phyloP scores from a whole-genome alignment of 2,113 vertebrate species.

The Paedocypris sp. region DNA sequence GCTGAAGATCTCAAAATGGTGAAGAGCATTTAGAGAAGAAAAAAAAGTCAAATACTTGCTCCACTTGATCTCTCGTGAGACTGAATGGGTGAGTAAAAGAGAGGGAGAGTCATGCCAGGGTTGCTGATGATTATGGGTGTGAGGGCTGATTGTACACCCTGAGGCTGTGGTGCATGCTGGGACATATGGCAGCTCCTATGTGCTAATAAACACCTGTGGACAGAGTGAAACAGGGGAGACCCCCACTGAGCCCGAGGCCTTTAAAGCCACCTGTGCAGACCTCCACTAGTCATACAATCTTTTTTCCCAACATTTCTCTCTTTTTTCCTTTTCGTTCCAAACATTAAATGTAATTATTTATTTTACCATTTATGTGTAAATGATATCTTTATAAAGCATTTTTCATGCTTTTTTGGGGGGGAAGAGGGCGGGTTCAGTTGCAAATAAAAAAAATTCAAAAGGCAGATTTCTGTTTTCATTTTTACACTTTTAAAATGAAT shows the following conservation, averaged over 20 bases:
- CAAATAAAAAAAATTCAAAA: too few species aligned
- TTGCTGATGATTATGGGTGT: conserved; percentile 57
- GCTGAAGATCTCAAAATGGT: neutral
- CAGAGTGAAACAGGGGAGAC: conserved; percentile 43
- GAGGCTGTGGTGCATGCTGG: conserved; percentile 47
- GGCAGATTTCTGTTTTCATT: too few species aligned
- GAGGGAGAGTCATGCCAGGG: conserved; percentile 37
- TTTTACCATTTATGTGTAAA: too few species aligned
- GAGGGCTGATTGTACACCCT: conserved; percentile 61
- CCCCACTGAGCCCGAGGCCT: conserved; percentile 21
- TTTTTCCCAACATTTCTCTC: neutral
- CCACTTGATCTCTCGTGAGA: conserved; percentile 22
- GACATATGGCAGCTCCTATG: conserved; percentile 70
- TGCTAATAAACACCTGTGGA: conserved; percentile 73
- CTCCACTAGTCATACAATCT: conserved; percentile 44
- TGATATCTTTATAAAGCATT: too few species aligned
- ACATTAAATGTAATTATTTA: too few species aligned
- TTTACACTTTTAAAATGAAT: too few species aligned
- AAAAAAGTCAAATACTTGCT: conserved; percentile 39
- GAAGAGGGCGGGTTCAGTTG: too few species aligned
- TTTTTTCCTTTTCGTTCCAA: neutral
- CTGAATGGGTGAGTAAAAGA: conserved; percentile 24
- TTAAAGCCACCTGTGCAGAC: conserved; percentile 58
- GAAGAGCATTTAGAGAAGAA: conserved; percentile 23
- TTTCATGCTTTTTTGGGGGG: too few species aligned